Base-by-base conservation (phyloP, 2,113 vertebrate species). In the Philantomba maxwellii region DNA sequence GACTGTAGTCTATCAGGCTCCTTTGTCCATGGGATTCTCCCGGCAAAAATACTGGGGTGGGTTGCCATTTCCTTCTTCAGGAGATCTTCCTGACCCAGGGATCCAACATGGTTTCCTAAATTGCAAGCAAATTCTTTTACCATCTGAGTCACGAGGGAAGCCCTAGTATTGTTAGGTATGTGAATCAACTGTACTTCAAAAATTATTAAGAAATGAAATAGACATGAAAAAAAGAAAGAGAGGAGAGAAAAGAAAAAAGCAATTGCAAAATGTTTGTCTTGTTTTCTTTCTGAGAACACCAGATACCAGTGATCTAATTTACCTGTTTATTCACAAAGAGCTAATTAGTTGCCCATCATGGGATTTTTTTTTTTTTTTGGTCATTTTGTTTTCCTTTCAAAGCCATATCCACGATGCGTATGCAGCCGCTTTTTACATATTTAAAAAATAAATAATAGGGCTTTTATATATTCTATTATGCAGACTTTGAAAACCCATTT, bases 401-500 rank as follows among this genome's bases (percentile, higher is more conserved):
- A 97, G 49, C 14, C 14, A 26, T 90, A 86, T 26, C 60, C 49
- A 64, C 30, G 47, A 62, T 93, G 92, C 3, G 3, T 86, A 88
- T 90, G 75, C 57, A 87, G 55, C 53, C 96, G 58, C 70, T 81
- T 90, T 84, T 96, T 97, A 88, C 45, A 60, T 95, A 90, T 81
- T 89, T 81, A 49, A 49, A 93, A 7, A 6, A 19, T 57, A 95
- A 53, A 94, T 57, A 97, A 93, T 92, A 57, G 2, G 75, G 36
- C 0, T 89, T 90, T 62, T 87, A 12, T 91, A 23, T 89, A 87
- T 83, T 91, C 73, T 84, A 51, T 4, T 43, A 84, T 84, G 9
- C 28, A 53, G 94, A 28, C 25, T 92, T 97, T 97, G 88, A 97
- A 96, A 95, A 91, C 73, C 77, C 2, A 49, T 26, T 95, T 97